Base-by-base conservation (phyloP, 2,113 vertebrate genomes). In the Myiagra hebetior region DNA sequence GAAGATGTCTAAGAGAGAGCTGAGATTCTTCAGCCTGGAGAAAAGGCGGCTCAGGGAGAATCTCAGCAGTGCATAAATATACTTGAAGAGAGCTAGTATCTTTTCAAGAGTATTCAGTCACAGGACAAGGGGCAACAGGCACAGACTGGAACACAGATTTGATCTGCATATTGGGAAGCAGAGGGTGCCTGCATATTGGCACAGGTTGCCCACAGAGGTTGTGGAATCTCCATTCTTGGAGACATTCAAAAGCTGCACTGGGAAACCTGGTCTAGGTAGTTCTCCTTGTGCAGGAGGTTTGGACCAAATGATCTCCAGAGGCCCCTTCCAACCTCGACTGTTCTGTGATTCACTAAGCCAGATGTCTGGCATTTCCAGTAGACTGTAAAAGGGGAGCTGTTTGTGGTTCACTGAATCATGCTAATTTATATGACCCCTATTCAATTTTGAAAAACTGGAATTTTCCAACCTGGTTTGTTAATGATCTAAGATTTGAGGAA, bases 131-230 rank as follows among this genome's bases (percentile, higher is more conserved):
- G 42, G 17, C 1, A 6, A 10, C 15, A 46, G 53, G 11, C 23
- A 47, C 37, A 57, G 42, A 18, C 17, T 52, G 74, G 26, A 87
- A 27, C 41, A 56, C 26, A n/a, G 37, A 5, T 75, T 92, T 69
- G 4, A 2, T 46, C 35, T 56, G 28, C 28, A 6, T 31, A 31
- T 11, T 42, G 62, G 62, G 35, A 63, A 68, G 37, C 30, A 46
- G 62, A 55, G 8, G 1, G 5, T 49, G 35, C 39, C 11, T 6
- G 13, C 0, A 0, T 14, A 10, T 33, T 57, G 49, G 28, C 15
- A 63, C 27, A 44, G 17, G 13, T 37, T 64, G 20, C n/a, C 39
- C 35, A 3, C 4, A 21, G 23, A 30, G 12, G 18, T 10, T 76
- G 6, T 52, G 37, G 42, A 72, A 11, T 28, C 11, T 28, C 16